These are phyloP conservation scores for Himantopus leucocephalus DNA, from an alignment of 2,113 vertebrate genomes.

Conservation along the genomic window DNA sequence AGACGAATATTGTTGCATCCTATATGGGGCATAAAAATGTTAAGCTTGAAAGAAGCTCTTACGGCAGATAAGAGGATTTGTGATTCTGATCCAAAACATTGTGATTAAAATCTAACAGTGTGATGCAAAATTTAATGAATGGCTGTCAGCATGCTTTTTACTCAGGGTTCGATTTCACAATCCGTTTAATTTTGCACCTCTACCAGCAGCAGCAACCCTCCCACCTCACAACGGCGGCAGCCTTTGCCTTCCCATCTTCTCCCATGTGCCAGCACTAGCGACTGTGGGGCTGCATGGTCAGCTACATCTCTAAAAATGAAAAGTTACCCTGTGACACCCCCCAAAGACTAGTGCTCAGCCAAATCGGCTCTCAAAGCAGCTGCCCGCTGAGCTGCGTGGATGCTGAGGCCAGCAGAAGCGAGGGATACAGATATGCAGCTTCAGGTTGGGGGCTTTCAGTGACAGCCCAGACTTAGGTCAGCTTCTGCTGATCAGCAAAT, in stretches of 20 bases:
- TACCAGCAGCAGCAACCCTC: background rate
- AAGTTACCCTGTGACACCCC: background rate
- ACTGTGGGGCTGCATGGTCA: constrained; percentile 6
- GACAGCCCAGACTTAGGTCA: constrained; percentile 14
- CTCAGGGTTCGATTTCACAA: background rate
- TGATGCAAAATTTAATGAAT: constrained; percentile 38
- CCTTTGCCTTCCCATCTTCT: background rate
- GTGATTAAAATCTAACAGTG: constrained; percentile 61
- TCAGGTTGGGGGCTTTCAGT: background rate
- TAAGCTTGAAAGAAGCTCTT: constrained; percentile 51
- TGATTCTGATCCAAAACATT: constrained; percentile 35
- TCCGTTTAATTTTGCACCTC: background rate
- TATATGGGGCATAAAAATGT: constrained; percentile 50
- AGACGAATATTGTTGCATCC: constrained; percentile 63
- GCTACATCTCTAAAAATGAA: constrained; percentile 36
- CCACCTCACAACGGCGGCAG: background rate
- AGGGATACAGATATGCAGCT: background rate
- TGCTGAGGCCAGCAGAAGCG: constrained; percentile 52
- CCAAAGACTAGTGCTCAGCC: constrained; percentile 15
- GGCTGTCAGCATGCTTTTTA: constrained; percentile 24
- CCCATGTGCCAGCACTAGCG: background rate
- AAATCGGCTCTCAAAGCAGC: constrained; percentile 46
- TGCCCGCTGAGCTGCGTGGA: background rate
- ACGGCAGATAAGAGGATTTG: constrained; percentile 48
- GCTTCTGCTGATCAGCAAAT: constrained; percentile 49